A percentile compares a stretch with the other conserved stretches of the same genome.
phyloP scores from a whole-genome alignment of 2,888 invertebrate genomes.

The Elysia crispata region DNA sequence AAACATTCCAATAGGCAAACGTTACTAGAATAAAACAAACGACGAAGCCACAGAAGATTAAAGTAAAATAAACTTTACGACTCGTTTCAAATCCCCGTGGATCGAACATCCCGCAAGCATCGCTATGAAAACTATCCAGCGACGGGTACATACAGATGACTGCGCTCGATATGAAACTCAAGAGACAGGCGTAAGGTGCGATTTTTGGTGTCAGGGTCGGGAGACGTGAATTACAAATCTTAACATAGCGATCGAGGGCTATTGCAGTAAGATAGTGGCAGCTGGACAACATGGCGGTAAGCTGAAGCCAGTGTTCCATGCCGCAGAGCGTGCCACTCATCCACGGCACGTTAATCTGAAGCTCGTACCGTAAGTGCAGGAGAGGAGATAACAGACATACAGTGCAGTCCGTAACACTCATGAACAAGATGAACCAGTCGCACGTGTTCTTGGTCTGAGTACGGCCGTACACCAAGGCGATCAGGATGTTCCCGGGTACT shows the following conservation, averaged over 20 bases:
- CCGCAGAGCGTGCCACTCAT: slow-evolving; percentile 5
- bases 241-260: slow-evolving; percentile 26
- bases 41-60: slow-evolving; percentile 14
- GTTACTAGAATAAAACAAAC: slow-evolving; percentile 56
- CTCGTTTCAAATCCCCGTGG: not conserved
- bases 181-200: not conserved
- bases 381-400: slow-evolving; percentile 41
- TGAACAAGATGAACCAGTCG: slow-evolving; percentile 57
- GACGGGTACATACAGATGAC: not conserved
- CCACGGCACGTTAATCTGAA: not conserved
- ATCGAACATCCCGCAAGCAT: not conserved
- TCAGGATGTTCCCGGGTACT: slow-evolving; percentile 36
- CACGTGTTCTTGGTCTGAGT: slow-evolving; percentile 65
- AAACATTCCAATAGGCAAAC: slow-evolving; percentile 53
- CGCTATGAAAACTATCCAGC: not conserved
- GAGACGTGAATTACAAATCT: slow-evolving; percentile 13
- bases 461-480: slow-evolving; percentile 52
- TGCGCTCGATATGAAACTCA: not conserved
- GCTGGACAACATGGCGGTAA: slow-evolving; percentile 47
- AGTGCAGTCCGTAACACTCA: slow-evolving; percentile 22
- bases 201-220: not conserved
- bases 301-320: slow-evolving; percentile 29
- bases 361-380: not conserved
- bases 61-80: not conserved
- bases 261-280: slow-evolving; percentile 23